Evolutionary conservation across 2,113 vertebrate species (phyloP), one percentile per base, ranked within the genome.

Genomic region (Cyphomyrus discorhynchus): DNA sequence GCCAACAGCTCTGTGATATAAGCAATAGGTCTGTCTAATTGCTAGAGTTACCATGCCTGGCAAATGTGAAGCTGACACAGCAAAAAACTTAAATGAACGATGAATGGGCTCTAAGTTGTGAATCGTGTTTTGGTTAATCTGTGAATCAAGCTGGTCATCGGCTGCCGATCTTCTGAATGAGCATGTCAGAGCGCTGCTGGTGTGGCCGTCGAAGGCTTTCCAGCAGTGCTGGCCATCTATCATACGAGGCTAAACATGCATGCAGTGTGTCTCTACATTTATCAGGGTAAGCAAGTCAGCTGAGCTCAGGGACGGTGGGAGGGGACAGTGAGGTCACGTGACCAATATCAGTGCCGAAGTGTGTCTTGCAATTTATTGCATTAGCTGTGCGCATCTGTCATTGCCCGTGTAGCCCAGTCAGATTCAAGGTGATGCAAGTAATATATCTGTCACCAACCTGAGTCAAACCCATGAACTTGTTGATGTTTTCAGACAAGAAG

Each of bases 401-500:
- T 84, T 47, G 21, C 39, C 82, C 8, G 24, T 84, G 85, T 86
- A 49, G 45, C n/a, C 31, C 10, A 87, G n/a, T 52, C n/a, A 87
- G 47, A 87, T 39, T 35, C 49, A 87, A 87, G 15, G 50, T 53
- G 47, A 87, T 31, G 35, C 50, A 39, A 42, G 9, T 17, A 24
- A 87, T 56, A 88, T 45, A 62, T 58, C 46, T 52, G 47, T 31
- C 42, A 42, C 90, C 91, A 83, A 99, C 98, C 98, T 99, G 98
- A 31, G 98, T 98, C 88, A 99, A 97, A 88, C 98, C 98, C 97
- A 99, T 97, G 92, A 98, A 98, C 92, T 99, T 99, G 97, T 95
- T 98, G 97, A 99, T 97, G 95, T 99, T 99, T 94, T 99, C 98
- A 0, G 98, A 99, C 93, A 99, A 93, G 93, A 99, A 99, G 94